Conservation (phyloP, 2,888 invertebrate species). For the Ernsta delagoae region DNA sequence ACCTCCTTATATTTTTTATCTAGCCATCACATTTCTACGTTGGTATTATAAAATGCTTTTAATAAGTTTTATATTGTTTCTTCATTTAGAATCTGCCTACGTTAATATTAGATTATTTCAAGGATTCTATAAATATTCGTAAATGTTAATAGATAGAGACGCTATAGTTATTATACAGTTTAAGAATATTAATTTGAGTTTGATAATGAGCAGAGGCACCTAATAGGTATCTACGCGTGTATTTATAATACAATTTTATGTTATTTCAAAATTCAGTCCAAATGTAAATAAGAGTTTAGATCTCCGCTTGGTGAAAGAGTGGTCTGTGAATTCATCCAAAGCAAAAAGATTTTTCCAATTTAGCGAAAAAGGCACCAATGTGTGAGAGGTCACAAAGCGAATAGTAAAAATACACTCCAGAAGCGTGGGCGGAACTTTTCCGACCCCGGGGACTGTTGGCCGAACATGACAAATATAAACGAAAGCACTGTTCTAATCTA, state of each 20-base stretch:
- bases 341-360: conserved; percentile 73
- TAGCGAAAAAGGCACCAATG: conserved; percentile 64
- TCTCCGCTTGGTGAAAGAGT: conserved; percentile 55
- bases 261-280: background rate
- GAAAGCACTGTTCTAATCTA: conserved; percentile 54
- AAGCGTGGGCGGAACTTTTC: conserved; percentile 66
- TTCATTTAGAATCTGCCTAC: background rate
- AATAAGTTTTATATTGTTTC: background rate
- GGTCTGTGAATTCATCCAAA: conserved; percentile 52
- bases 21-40: background rate
- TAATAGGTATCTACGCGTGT: background rate
- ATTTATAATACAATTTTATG: background rate
- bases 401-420: conserved; percentile 70
- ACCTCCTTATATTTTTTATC: background rate
- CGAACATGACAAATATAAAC: conserved; percentile 61
- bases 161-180: no score
- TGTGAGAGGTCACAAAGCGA: conserved; percentile 64
- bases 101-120: no score
- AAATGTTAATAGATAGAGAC: no score
- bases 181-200: no score
- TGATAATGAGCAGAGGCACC: background rate
- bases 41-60: background rate
- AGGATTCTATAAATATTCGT: no score
- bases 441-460: conserved; percentile 55
- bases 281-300: conserved; percentile 10